Base-by-base conservation (phyloP, 2,797 vertebrate species). In the Tamandua tetradactyla region DNA sequence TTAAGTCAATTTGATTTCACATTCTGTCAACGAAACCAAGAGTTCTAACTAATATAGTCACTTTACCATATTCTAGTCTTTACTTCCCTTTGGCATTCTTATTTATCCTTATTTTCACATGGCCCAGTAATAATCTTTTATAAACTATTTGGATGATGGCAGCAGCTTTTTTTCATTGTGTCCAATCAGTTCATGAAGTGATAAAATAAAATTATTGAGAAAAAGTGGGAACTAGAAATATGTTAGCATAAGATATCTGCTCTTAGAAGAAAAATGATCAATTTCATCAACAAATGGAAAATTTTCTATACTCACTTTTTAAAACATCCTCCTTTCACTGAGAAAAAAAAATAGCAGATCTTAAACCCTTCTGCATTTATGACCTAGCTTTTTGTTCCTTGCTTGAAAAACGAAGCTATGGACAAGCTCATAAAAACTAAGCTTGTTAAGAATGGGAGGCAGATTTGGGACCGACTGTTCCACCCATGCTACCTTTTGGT, bases 261-360 rank as follows among this genome's bases (percentile, higher is more conserved):
- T 30, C 23, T 62, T 87, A 78, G 72, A 12, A 76, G 62, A 55
- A 94, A 68, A 91, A 11, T 44, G 9, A 81, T 76, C 13, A 35
- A n/a, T 27, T 87, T 93, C 35, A 66, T 42, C 40, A 91, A 32
- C 11, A 88, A 78, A 72, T 78, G 9, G 75, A 64, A 84, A 79
- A 42, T 44, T 25, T 37, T 64, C 64, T 52, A 61, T 87, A 61
- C 3, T 23, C 11, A 47, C 35, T 62, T 75, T 78, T 40, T 18
- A 0, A 27, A 42, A n/a, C 55, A 61, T 76, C 78, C 5, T 75
- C 71, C 20, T 66, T 57, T 5, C 20, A 30, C 23, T 83, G 44
- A 75, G 66, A 74, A 79, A 94, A 74, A 83, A 94, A 93, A 76
- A 52, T 61, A 62, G 0, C n/a, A 91, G 10, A 37, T 87, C 35